Conservation (phyloP, 2,797 vertebrate species). For the Coreius guichenoti region DNA sequence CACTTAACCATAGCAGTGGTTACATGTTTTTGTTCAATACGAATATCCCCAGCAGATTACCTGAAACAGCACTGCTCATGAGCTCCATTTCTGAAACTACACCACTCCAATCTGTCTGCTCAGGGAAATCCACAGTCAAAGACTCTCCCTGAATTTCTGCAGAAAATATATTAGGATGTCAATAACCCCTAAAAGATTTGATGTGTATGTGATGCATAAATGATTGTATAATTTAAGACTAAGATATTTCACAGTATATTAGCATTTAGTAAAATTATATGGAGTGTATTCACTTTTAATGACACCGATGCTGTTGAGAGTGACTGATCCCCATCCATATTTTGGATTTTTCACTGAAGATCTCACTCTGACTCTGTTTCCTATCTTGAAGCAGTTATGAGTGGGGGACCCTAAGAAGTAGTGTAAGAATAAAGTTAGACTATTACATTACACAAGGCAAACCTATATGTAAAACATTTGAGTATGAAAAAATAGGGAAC, state of each 20-base stretch:
- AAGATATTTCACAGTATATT: background rate
- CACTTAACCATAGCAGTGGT: background rate
- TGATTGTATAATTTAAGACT: background rate
- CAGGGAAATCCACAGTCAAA: slow-evolving; percentile 49
- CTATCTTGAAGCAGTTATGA: slow-evolving; percentile 4
- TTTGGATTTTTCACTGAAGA: slow-evolving; percentile 34
- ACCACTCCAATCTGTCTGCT: slow-evolving; percentile 43
- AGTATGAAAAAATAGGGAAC: background rate
- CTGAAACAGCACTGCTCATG: slow-evolving; percentile 13
- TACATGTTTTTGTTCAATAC: background rate
- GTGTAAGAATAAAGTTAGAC: background rate
- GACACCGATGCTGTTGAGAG: slow-evolving; percentile 33
- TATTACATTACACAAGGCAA: background rate
- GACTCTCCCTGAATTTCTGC: slow-evolving; percentile 14
- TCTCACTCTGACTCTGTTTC: slow-evolving; percentile 42
- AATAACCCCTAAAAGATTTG: background rate
- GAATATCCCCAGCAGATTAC: slow-evolving; percentile 22
- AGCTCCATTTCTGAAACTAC: slow-evolving; percentile 47
- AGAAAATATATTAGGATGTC: background rate
- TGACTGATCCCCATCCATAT: slow-evolving; percentile 49
- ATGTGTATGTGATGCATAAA: background rate
- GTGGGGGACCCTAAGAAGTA: background rate
- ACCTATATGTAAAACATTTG: background rate
- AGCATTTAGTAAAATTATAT: background rate
- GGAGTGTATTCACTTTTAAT: slow-evolving; percentile 26